Base-by-base conservation (phyloP, 2,797 vertebrate species). In the Notolabrus celidotus region DNA sequence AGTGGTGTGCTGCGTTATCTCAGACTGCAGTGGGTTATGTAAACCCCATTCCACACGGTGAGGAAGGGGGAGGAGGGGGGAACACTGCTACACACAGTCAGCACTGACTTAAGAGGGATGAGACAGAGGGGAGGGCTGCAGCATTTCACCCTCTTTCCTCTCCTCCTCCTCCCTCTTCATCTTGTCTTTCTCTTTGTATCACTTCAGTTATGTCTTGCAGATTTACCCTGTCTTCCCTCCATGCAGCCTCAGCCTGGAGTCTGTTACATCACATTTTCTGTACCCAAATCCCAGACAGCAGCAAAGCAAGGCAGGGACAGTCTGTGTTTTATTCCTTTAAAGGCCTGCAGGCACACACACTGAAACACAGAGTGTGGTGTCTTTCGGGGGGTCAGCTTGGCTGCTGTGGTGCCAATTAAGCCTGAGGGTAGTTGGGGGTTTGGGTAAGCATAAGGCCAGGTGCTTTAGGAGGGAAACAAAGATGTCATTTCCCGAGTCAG, bases 21-120 rank as follows among this genome's bases (percentile, higher is more conserved):
- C 88, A 88, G 88, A 89, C 91, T 92, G 90, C 90, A 92, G 90
- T 89, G 73, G 71, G 79, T 92, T 92, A 92, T 90, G 85, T 91
- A 92, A 92, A 88, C 70, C 77, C 85, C 65, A 19, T 69, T 82
- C 66, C 67, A 83, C 72, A 77, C 72, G 71, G 84, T 45, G 29
- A 74, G 63, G 65, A 65, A 68, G 36, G 67, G 71, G 67, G 10
- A 49, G 29, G 60, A 7, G 64, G 64, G 74, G 22, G 71, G 72
- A 54, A 65, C 65, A 65, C 54, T 73, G 87, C 81, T 86, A 74
- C 67, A 66, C 60, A 79, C 43, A 65, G 70, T 71, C 83, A 83
- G 81, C 77, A 75, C 70, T 31, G 72, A 67, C 51, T 62, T 50
- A 66, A 27, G 55, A 71, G 56, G 79, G 70, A 74, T 56, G 80